phyloP scores from a whole-genome alignment of 2,888 invertebrate species.

The Amiota minor region DNA sequence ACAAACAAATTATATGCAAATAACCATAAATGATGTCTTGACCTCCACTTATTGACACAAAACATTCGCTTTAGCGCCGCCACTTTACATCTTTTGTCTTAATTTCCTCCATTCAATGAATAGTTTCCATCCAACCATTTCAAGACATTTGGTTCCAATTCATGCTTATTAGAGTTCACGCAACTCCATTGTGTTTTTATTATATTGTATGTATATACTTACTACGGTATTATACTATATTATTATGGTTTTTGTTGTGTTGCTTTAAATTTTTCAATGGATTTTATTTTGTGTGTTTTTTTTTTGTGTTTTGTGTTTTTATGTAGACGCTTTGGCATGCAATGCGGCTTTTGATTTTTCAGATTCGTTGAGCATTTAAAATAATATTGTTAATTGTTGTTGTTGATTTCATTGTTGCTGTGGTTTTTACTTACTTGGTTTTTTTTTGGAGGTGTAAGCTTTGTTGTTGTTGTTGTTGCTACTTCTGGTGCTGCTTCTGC shows the following conservation, averaged over 20 bases:
- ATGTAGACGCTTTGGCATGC: slow-evolving; percentile 26
- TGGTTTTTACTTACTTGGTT: background rate
- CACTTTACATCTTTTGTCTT: background rate
- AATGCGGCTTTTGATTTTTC: background rate
- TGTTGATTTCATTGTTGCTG: background rate
- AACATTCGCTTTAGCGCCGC: slow-evolving; percentile 3
- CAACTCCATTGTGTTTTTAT: background rate
- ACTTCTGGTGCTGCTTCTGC: slow-evolving; percentile 40
- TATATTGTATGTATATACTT: background rate
- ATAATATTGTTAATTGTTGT: slow-evolving; percentile 25
- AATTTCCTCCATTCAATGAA: no score
- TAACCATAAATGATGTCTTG: slow-evolving; percentile 35
- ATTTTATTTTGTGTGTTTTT: background rate
- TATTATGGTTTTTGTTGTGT: background rate
- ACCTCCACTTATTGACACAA: slow-evolving; percentile 18
- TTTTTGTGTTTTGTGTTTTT: slow-evolving; percentile 1
- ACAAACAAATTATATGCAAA: slow-evolving; percentile 59
- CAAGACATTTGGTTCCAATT: no score
- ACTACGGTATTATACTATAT: slow-evolving; percentile 3
- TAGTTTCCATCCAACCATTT: no score
- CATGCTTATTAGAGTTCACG: no score
- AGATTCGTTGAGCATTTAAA: slow-evolving; percentile 43
- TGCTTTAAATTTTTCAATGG: slow-evolving; percentile 8
- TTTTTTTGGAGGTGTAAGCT: slow-evolving; percentile 10
- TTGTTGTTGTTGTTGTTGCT: slow-evolving; percentile 31